These are phyloP conservation scores for Drosophila lacteicornis DNA, from an alignment of 1,140 invertebrate genomes.

Conservation along the genomic window DNA sequence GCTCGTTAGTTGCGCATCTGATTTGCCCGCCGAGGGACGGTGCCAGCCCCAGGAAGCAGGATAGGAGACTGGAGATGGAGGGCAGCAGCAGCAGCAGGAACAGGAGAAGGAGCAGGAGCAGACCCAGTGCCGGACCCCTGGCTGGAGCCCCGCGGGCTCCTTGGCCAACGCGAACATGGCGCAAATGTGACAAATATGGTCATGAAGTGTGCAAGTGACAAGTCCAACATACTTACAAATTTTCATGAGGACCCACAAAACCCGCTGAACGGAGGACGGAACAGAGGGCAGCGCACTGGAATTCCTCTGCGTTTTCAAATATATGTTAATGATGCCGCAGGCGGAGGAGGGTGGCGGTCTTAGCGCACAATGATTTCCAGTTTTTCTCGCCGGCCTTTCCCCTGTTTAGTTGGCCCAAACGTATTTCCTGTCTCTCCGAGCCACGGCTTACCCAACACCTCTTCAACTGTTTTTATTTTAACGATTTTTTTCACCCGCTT, in stretches of 20 bases:
- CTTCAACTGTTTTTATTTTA: conserved; percentile 75
- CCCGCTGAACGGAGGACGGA: conserved; percentile 12
- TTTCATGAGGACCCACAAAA: conserved; percentile 66
- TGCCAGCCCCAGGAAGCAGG: conserved; percentile 44
- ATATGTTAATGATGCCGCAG: conserved; percentile 76
- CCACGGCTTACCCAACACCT: conserved; percentile 56
- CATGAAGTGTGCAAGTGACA: conserved; percentile 83
- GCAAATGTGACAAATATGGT: conserved; percentile 84
- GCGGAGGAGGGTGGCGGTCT: neutral
- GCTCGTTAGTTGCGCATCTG: conserved; percentile 82
- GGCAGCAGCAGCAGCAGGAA: conserved; percentile 1
- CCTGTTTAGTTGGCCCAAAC: conserved; percentile 59
- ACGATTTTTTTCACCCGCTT: conserved; percentile 54
- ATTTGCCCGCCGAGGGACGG: conserved; percentile 60
- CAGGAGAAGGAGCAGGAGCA: conserved; percentile 49
- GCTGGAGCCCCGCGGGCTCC: conserved; percentile 39
- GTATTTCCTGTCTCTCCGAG: conserved; percentile 71
- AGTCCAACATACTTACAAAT: conserved; percentile 84
- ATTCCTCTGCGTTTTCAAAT: conserved; percentile 79
- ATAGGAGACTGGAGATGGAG: neutral
- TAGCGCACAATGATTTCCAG: conserved; percentile 68
- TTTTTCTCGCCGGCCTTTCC: conserved; percentile 39
- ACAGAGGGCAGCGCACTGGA: conserved; percentile 23
- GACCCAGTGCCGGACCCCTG: conserved; percentile 58
- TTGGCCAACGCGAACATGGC: conserved; percentile 66